Conservation (phyloP, 1,140 invertebrate species). For the Nebria ingens region DNA sequence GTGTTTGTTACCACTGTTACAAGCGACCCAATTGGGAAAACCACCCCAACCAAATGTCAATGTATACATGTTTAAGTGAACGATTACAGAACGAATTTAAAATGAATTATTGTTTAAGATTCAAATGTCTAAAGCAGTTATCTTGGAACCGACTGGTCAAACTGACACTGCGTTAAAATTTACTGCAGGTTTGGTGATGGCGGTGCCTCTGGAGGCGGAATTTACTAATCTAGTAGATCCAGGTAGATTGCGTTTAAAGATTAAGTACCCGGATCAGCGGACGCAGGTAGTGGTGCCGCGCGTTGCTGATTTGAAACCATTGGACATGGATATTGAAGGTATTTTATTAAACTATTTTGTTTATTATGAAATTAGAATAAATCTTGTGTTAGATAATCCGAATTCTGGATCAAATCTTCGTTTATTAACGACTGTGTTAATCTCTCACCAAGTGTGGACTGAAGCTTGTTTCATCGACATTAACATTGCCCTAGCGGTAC, state of each 20-base stretch:
- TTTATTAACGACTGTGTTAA: slow-evolving; percentile 70
- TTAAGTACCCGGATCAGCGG: slow-evolving; percentile 87
- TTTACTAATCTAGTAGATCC: slow-evolving; percentile 69
- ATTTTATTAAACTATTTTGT: slow-evolving; percentile 3
- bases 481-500: slow-evolving; percentile 67
- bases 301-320: slow-evolving; percentile 52
- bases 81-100: slow-evolving; percentile 4
- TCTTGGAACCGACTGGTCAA: slow-evolving; percentile 74
- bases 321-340: slow-evolving; percentile 32
- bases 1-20: slow-evolving; percentile 68
- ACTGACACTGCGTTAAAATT: slow-evolving; percentile 83
- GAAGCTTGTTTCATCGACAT: slow-evolving; percentile 84
- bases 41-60: slow-evolving; percentile 51
- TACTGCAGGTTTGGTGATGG: slow-evolving; percentile 81
- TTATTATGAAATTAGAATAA: background rate
- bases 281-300: slow-evolving; percentile 71
- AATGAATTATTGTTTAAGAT: slow-evolving; percentile 38
- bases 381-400: background rate
- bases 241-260: slow-evolving; percentile 62
- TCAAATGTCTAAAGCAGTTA: slow-evolving; percentile 65
- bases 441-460: slow-evolving; percentile 85
- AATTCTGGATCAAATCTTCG: slow-evolving; percentile 54
- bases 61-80: slow-evolving; percentile 28
- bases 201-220: slow-evolving; percentile 76
- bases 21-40: slow-evolving; percentile 44